Percentiles rank a stretch among this genome's conserved stretches.
These are phyloP conservation scores for Mycteria americana DNA, from an alignment of 2,797 vertebrate genomes.

Conservation along the genomic window DNA sequence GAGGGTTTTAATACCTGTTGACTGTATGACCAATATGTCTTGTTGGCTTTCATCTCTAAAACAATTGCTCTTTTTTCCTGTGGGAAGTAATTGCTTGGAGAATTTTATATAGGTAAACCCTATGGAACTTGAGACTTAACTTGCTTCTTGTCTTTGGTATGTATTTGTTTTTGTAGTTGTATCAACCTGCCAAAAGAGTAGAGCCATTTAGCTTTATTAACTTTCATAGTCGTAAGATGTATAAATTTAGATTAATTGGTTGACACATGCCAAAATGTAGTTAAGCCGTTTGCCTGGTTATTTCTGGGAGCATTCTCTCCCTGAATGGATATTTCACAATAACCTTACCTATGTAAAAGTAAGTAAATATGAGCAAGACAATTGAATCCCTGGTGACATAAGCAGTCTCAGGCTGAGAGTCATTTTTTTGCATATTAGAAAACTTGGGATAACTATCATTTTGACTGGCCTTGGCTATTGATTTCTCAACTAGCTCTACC, in stretches of 20 bases:
- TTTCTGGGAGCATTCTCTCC: constrained; percentile 14
- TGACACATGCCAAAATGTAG: neutral
- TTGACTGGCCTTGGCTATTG: constrained; percentile 16
- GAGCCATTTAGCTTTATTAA: neutral
- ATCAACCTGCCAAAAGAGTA: neutral
- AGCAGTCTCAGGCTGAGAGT: neutral
- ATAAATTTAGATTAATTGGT: neutral
- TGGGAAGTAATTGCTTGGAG: neutral
- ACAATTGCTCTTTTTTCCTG: neutral
- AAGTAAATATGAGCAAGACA: neutral
- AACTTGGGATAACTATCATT: neutral
- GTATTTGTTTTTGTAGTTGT: neutral
- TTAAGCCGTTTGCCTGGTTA: neutral
- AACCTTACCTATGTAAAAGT: neutral
- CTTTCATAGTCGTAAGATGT: neutral
- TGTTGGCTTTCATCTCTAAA: neutral
- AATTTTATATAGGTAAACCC: neutral
- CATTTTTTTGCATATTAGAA: neutral
- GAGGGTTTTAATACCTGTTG: neutral
- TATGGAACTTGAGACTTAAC: neutral
- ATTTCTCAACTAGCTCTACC: constrained; percentile 35
- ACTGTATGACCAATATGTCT: neutral
- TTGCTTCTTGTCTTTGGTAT: neutral
- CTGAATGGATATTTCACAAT: neutral
- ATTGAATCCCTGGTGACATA: neutral